Conservation (phyloP, 1,140 invertebrate genomes). For the Monomorium pharaonis region DNA sequence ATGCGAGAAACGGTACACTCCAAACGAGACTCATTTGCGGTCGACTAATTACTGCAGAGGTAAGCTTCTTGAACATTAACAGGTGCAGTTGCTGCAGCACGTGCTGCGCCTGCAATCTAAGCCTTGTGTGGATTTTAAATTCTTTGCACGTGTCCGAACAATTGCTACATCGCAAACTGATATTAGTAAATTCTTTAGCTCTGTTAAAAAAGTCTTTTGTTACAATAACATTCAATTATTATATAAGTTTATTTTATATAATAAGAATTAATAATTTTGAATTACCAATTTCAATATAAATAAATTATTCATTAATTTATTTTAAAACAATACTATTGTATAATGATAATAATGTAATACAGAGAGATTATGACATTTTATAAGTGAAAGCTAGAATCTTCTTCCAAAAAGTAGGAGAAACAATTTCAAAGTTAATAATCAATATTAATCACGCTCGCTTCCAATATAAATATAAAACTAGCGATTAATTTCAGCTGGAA, state of each 20-base stretch:
- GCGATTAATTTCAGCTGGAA: neutral
- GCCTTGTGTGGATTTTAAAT: neutral
- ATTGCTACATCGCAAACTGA: neutral
- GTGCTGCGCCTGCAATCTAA: neutral
- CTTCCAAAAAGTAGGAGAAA: neutral
- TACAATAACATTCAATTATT: neutral
- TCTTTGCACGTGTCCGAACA: neutral
- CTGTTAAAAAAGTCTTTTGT: neutral
- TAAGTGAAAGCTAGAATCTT: neutral
- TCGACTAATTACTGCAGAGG: slow-evolving; percentile 3
- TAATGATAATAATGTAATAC: neutral
- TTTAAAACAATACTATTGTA: neutral
- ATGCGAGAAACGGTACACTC: neutral
- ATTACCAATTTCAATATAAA: neutral
- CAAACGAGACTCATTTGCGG: slow-evolving; percentile 22
- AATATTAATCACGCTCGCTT: neutral
- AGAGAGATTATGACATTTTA: neutral
- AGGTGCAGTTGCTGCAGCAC: neutral
- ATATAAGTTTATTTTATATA: neutral
- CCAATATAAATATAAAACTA: neutral
- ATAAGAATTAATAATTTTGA: neutral
- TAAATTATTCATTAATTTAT: neutral
- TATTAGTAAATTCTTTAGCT: neutral
- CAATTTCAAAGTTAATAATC: neutral
- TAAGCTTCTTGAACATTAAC: neutral